Base-by-base conservation (phyloP, 2,888 invertebrate genomes). In the Matsumyia berberina region DNA sequence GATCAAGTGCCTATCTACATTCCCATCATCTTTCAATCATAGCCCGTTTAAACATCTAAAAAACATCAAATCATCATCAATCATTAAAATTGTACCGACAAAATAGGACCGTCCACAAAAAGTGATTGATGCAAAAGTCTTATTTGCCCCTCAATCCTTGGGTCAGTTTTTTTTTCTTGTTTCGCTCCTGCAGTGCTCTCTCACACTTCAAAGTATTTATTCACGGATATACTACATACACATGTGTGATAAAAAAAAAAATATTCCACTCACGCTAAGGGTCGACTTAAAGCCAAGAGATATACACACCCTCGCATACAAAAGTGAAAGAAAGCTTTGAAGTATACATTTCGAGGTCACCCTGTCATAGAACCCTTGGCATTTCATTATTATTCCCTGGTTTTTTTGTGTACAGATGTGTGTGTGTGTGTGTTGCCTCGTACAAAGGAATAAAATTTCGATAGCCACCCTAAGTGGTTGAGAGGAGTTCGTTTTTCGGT, bases 401-500 rank as follows among this genome's bases (percentile, higher is more conserved):
- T 51, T 44, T 62, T 62, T 33, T 49, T 46, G 35, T 29, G 12
- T 19, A 3, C 24, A 3, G 24, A 4, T 24, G 24, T 24, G 4
- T 24, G 24, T 24, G 24, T 24, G 44, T 67, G 19, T 39, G 42
- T 29, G 39, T 60, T 39, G 35, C 67, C 37, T 51, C 49, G 9
- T 33, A 62, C 24, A 69, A 33, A 55, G 15, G 24, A 44, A 62
- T 29, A 46, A 33, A 58, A 69, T 79, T 79, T 79, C 60, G 79
- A 83, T 74, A 79, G 58, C 73, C 69, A 83, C 83, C 79, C 83
- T 57, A 69, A 82, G 72, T 69, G 67, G 77, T 64, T 49, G 69
- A 17, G 46, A 64, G 24, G 24, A 24, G 24, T 24, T 24, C 24
- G 55, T 69, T 57, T 24, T n/a, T 31, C 31, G 17, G 46, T 35